phyloP scores from a whole-genome alignment of 2,888 invertebrate genomes.

The Caenorhabditis sp. region DNA sequence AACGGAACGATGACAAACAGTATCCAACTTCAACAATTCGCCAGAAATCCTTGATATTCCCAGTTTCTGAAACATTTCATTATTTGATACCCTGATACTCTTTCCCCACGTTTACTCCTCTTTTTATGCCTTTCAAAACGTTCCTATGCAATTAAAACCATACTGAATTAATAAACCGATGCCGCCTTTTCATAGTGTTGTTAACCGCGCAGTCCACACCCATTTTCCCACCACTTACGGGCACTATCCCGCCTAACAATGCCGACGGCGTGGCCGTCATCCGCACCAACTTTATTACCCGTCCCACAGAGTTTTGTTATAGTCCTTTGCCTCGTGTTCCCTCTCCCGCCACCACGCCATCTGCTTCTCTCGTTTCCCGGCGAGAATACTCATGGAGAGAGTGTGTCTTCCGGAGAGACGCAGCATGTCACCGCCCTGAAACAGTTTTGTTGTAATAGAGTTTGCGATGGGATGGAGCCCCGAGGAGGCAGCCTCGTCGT shows the following conservation, averaged over 20 bases:
- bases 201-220: constrained; percentile 19
- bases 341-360: constrained; percentile 26
- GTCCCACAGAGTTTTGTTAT: constrained; percentile 24
- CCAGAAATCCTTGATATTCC: not conserved
- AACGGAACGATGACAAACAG: not conserved
- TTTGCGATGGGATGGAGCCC: constrained; percentile 14
- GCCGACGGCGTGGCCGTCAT: constrained; percentile 14
- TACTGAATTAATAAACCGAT: not conserved
- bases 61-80: no score
- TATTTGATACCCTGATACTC: no score
- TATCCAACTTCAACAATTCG: not conserved
- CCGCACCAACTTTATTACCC: constrained; percentile 30
- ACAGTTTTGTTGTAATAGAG: constrained; percentile 58
- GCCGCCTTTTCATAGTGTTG: constrained; percentile 15
- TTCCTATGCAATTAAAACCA: not conserved
- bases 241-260: constrained; percentile 13
- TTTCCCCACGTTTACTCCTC: no score
- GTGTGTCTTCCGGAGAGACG: constrained; percentile 18
- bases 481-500: constrained; percentile 18
- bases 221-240: constrained; percentile 9
- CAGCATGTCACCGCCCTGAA: constrained; percentile 29
- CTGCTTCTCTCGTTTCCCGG: constrained; percentile 22
- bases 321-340: constrained; percentile 21
- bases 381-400: constrained; percentile 23
- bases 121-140: no score